These are phyloP conservation scores for Diplazon laetatorius DNA, from an alignment of 2,888 invertebrate species.

Conservation along the genomic window DNA sequence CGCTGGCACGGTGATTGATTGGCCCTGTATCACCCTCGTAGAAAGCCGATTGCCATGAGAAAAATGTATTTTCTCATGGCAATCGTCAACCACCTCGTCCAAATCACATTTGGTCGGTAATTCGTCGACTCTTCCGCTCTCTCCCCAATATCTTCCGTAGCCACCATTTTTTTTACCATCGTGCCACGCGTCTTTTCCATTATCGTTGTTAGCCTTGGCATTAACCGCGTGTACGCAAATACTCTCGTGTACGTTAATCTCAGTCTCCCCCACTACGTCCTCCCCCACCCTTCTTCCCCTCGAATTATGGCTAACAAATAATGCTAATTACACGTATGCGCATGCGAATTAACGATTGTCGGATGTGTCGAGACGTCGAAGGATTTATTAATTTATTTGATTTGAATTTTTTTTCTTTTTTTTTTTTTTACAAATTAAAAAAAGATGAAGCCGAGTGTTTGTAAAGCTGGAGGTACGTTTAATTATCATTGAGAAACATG, in stretches of 20 bases:
- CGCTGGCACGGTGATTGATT: no score
- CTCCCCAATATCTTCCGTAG: no score
- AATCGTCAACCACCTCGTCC: not conserved
- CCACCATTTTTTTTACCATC: no score
- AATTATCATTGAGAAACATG: not conserved
- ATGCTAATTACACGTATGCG: not conserved
- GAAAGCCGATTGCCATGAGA: no score
- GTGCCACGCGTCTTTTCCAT: conserved; percentile 14
- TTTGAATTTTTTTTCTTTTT: no score
- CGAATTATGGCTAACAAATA: not conserved
- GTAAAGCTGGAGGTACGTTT: not conserved
- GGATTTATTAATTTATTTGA: no score
- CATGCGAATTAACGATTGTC: not conserved
- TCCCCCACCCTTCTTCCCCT: no score
- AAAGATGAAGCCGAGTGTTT: not conserved
- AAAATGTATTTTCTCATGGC: no score
- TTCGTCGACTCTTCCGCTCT: not conserved
- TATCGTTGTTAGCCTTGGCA: conserved; percentile 46
- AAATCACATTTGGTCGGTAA: not conserved
- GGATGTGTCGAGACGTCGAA: not conserved
- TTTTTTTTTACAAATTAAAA: not conserved
- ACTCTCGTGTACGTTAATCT: conserved; percentile 2
- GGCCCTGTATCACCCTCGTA: no score
- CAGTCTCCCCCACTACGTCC: no score
- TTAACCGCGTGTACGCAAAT: conserved; percentile 25